Percentiles rank a stretch among this genome's conserved stretches.
phyloP scores from a whole-genome alignment of 2,888 invertebrate genomes.

The Ecliptopera silaceata region DNA sequence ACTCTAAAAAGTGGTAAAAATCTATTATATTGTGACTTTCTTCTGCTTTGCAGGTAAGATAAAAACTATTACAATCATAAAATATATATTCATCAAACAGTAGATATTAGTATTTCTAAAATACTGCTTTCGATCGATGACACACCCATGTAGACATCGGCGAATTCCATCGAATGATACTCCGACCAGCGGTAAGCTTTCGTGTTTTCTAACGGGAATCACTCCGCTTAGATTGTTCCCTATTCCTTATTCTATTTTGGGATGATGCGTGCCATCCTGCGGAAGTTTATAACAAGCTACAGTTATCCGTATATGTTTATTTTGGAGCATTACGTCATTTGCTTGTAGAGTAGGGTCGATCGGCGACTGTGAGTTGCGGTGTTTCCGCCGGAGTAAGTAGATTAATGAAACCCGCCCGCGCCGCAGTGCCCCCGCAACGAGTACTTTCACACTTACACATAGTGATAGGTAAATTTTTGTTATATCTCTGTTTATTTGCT shows the following conservation, averaged over 20 bases:
- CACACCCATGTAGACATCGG: conserved; percentile 69
- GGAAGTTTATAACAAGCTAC: conserved; percentile 51
- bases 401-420: conserved; percentile 27
- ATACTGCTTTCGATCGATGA: conserved; percentile 60
- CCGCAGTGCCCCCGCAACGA: conserved; percentile 8
- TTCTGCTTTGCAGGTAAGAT: conserved; percentile 51
- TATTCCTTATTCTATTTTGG: conserved; percentile 2
- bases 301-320: conserved; percentile 77
- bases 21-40: conserved; percentile 38
- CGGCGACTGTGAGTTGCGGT: conserved; percentile 39
- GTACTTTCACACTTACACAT: conserved; percentile 15
- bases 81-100: background rate
- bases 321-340: conserved; percentile 82
- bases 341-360: conserved; percentile 49
- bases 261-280: conserved; percentile 31
- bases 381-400: conserved; percentile 45
- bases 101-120: conserved; percentile 3
- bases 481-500: background rate
- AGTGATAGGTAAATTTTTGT: conserved; percentile 9
- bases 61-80: background rate
- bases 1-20: conserved; percentile 46
- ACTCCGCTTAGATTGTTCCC: conserved; percentile 23
- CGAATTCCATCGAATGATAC: conserved; percentile 44
- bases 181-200: conserved; percentile 33
- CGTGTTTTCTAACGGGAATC: conserved; percentile 27